Evolutionary conservation across 2,888 invertebrate genomes (phyloP), one percentile per base, ranked within the genome.

Genomic region (Sphecodes monilicornis): DNA sequence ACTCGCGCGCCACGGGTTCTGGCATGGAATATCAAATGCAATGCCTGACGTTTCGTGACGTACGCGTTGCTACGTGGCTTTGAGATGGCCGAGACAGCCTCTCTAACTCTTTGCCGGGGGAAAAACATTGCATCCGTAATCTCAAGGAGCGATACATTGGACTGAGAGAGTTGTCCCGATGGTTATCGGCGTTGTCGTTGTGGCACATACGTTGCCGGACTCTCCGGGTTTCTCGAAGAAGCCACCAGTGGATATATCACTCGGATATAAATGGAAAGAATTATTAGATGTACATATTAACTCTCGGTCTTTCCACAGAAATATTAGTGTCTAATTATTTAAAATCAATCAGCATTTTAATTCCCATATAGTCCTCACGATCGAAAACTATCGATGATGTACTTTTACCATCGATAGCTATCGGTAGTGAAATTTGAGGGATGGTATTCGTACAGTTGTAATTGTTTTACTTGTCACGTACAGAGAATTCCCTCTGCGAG

Each of bases 261-360:
- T 69, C 32, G 71, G 70, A 78, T 82, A 86, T 78, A 85, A 86
- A 86, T 77, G 77, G 82, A n/a, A n/a, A n/a, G n/a, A n/a, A n/a
- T n/a, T n/a, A n/a, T n/a, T n/a, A n/a, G n/a, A n/a, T n/a, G n/a
- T n/a, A n/a, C n/a, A n/a, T n/a, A n/a, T n/a, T n/a, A n/a, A n/a
- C n/a, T n/a, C n/a, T n/a, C n/a, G n/a, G n/a, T n/a, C n/a, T n/a
- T n/a, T n/a, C n/a, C n/a, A n/a, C n/a, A n/a, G n/a, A n/a, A n/a
- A n/a, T n/a, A n/a, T n/a, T n/a, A n/a, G n/a, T n/a, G n/a, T n/a
- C n/a, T n/a, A n/a, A n/a, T n/a, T n/a, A n/a, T n/a, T n/a, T n/a
- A n/a, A n/a, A n/a, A n/a, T n/a, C n/a, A n/a, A n/a, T n/a, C n/a
- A n/a, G n/a, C n/a, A n/a, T n/a, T n/a, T n/a, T n/a, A n/a, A n/a